These are phyloP conservation scores for Eilema depressum DNA, from an alignment of 2,888 invertebrate species.

Conservation along the genomic window DNA sequence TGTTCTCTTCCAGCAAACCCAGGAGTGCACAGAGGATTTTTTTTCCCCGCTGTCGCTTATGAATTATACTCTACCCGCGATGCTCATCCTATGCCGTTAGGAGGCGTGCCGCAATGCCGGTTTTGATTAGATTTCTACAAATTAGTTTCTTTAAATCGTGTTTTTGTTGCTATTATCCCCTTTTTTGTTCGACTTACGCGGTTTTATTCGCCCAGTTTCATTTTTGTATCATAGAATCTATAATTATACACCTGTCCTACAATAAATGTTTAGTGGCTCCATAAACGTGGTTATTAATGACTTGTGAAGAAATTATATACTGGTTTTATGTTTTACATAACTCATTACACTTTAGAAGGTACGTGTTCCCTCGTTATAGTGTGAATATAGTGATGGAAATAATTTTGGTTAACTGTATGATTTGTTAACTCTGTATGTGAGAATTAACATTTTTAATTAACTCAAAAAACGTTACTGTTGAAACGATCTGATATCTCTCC, in stretches of 20 bases:
- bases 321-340: constrained; percentile 9
- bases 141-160: constrained; percentile 73
- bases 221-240: constrained; percentile 40
- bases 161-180: constrained; percentile 67
- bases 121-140: constrained; percentile 81
- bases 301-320: constrained; percentile 3
- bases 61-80: constrained; percentile 49
- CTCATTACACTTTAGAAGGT: background rate
- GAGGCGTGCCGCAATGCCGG: constrained; percentile 74
- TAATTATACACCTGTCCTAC: constrained; percentile 30
- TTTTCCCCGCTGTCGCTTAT: constrained; percentile 52
- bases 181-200: constrained; percentile 47
- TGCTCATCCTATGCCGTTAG: constrained; percentile 66
- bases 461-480: no score
- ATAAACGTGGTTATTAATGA: constrained; percentile 16
- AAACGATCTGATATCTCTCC: no score
- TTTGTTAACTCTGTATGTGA: background rate
- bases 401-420: constrained; percentile 3
- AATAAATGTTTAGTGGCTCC: constrained; percentile 13
- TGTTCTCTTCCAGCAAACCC: no score
- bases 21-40: no score
- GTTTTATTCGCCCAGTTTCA: constrained; percentile 40
- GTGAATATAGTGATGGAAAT: background rate
- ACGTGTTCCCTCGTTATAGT: background rate
- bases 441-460: no score